Evolutionary conservation across 2,888 invertebrate genomes (phyloP).

Genomic region (Eupithecia exiguata): DNA sequence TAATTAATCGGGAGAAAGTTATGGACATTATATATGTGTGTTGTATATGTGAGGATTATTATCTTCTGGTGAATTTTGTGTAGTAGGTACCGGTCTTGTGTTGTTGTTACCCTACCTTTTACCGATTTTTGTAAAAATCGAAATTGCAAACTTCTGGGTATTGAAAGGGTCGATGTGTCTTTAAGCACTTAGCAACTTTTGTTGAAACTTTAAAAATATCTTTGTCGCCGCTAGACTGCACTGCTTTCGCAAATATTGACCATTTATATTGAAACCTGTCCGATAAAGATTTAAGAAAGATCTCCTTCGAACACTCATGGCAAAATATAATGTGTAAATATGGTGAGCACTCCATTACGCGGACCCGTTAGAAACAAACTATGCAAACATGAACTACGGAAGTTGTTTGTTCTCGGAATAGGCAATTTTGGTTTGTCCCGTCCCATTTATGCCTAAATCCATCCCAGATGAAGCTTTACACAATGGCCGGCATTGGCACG

Average conservation of each 20-base stretch:
- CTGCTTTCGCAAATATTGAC: neutral
- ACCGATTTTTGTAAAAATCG: neutral
- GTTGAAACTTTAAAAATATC: neutral
- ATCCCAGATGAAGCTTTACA: neutral
- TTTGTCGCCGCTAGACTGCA: neutral
- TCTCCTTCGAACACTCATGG: neutral
- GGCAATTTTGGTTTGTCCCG: constrained; percentile 4
- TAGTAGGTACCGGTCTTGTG: neutral
- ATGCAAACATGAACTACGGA: neutral
- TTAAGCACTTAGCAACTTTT: neutral
- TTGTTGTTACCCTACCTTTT: neutral
- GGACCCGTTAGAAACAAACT: neutral
- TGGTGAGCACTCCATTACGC: neutral
- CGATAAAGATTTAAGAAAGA: neutral
- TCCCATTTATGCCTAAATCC: constrained; percentile 4
- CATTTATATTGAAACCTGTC: neutral
- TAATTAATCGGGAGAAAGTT: neutral
- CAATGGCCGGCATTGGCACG: neutral
- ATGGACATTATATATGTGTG: neutral
- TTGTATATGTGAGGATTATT: neutral
- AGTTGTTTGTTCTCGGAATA: constrained; percentile 2
- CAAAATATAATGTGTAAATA: neutral
- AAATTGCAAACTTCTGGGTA: neutral
- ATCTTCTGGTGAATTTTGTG: neutral
- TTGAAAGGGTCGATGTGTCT: neutral